These are phyloP conservation scores for Siniperca obscura DNA, from an alignment of 2,797 vertebrate genomes.

Conservation along the genomic window DNA sequence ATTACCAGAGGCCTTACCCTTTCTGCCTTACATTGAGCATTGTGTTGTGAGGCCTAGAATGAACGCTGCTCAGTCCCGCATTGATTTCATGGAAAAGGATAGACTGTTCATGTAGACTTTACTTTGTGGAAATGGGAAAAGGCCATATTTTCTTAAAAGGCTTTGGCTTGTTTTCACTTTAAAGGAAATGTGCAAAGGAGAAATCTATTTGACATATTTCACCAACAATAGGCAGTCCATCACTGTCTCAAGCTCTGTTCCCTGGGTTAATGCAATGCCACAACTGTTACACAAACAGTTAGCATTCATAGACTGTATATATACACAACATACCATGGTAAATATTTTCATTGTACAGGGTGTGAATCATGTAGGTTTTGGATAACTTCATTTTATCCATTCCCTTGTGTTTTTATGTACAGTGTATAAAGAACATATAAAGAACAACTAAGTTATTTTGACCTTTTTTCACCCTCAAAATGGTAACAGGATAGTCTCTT, in stretches of 20 bases:
- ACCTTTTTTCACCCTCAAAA: conserved; percentile 25
- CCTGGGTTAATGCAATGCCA: conserved; percentile 41
- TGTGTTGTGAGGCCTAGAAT: conserved; percentile 48
- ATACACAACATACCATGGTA: conserved; percentile 79
- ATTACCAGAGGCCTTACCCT: conserved; percentile 84
- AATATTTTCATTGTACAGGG: conserved; percentile 88
- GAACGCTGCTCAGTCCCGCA: conserved; percentile 34
- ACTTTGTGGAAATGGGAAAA: conserved; percentile 50
- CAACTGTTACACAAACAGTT: conserved; percentile 60
- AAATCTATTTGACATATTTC: conserved; percentile 46
- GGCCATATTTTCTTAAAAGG: conserved; percentile 62
- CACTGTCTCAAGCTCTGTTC: conserved; percentile 39
- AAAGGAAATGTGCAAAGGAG: conserved; percentile 72
- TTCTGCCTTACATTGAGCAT: conserved; percentile 70
- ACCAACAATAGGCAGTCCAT: conserved; percentile 42
- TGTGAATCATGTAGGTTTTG: conserved; percentile 88
- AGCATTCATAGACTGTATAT: conserved; percentile 77
- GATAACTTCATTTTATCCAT: conserved; percentile 85
- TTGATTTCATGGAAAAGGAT: conserved; percentile 45
- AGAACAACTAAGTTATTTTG: conserved; percentile 51
- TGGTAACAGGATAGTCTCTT: not conserved
- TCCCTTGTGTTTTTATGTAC: conserved; percentile 82
- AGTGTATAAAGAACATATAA: conserved; percentile 85
- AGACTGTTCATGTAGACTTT: conserved; percentile 69
- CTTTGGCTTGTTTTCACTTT: conserved; percentile 77